phyloP scores from a whole-genome alignment of 2,888 invertebrate species.

The Sphaerophoria rueppellii region DNA sequence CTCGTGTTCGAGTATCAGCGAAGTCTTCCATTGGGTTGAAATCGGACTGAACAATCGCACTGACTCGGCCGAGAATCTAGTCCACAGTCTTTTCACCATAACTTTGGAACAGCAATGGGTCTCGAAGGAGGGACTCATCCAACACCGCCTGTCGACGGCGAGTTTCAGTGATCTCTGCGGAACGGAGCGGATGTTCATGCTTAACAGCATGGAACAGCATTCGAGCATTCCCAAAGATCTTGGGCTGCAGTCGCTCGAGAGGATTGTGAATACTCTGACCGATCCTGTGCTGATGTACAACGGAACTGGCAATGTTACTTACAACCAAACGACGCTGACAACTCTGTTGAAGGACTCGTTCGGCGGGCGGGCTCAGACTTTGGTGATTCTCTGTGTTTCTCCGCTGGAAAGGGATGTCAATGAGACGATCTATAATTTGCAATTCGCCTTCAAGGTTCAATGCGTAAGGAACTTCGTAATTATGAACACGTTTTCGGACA shows the following conservation, averaged over 20 bases:
- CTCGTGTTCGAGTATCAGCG: constrained; percentile 85
- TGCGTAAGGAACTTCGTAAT: constrained; percentile 88
- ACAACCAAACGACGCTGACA: constrained; percentile 87
- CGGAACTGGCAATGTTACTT: constrained; percentile 80
- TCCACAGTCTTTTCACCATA: constrained; percentile 88
- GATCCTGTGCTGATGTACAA: constrained; percentile 81
- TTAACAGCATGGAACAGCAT: constrained; percentile 82
- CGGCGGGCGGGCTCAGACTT: constrained; percentile 89
- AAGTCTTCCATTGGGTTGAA: constrained; percentile 88
- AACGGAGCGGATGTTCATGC: constrained; percentile 83
- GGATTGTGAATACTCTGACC: constrained; percentile 85
- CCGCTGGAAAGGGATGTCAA: constrained; percentile 86
- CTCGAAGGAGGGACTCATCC: constrained; percentile 86
- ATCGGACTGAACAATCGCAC: constrained; percentile 85
- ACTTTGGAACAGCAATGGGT: constrained; percentile 90
- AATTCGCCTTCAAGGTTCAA: constrained; percentile 86
- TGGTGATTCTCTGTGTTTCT: constrained; percentile 89
- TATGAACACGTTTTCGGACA: constrained; percentile 87
- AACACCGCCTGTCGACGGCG: constrained; percentile 88
- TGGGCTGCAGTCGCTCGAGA: constrained; percentile 86
- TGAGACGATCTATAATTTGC: constrained; percentile 87
- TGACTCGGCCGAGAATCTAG: constrained; percentile 82
- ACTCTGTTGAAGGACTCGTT: constrained; percentile 89
- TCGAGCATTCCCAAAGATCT: constrained; percentile 84
- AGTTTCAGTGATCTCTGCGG: constrained; percentile 88